Base-by-base conservation (phyloP, 1,140 invertebrate species). In the Amphibalanus amphitrite region DNA sequence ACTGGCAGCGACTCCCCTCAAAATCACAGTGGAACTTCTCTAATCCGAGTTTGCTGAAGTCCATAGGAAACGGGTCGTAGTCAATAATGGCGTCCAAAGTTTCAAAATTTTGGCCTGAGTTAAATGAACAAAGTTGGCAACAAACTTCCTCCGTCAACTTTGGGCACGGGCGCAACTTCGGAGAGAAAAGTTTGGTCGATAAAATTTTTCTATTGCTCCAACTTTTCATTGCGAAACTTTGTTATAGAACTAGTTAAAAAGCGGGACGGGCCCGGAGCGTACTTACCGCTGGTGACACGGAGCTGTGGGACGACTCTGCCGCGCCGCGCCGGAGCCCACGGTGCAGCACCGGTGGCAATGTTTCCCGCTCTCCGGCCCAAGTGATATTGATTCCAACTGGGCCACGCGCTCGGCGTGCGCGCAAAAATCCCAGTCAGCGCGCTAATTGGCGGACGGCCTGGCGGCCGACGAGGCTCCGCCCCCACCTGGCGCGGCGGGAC, bases 141-240 rank as follows among this genome's bases (percentile, higher is more conserved):
- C 47, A 23, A 59, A 23, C 47, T 59, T 59, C 47, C 47, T 23
- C 33, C 33, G 33, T 38, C 47, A 59, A 59, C 47, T 59, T 59
- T 59, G 13, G 47, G 47, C 33, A 20, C 20, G 6, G 47, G 47
- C 23, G 47, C 47, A 59, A 59, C 47, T 59, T 59, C 6, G 17
- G 47, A 15, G 10, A 13, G 47, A 59, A 59, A 59, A 59, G 47
- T 59, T 59, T 59, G 47, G 47, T 59, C 47, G 47, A 59, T 59
- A 59, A 59, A 6, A 59, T 59, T 59, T 59, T 59, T 59, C 6
- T 59, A 59, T 59, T 59, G 47, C 47, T 59, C 47, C 47, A 59
- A 59, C 47, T 59, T 59, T 59, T 59, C 47, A 59, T 59, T 59
- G 47, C 20, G 47, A 59, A 59, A 59, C 47, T 59, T 59, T 59